Evolutionary conservation across 1,140 invertebrate genomes (phyloP).

Genomic region (Aphidius ervi): DNA sequence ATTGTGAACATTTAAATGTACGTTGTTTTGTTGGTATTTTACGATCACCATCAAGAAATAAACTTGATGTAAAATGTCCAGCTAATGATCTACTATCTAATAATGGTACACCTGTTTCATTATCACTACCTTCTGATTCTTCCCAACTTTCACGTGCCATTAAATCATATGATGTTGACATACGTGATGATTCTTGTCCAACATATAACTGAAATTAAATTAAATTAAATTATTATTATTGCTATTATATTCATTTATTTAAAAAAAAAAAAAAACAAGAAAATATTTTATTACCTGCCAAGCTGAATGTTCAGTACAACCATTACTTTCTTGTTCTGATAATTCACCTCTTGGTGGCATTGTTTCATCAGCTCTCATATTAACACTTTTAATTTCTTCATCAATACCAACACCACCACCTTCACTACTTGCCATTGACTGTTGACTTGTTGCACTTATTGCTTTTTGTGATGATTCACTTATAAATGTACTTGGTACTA

Average conservation of each 20-base stretch:
- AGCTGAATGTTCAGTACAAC: slow-evolving; percentile 60
- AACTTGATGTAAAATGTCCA: slow-evolving; percentile 49
- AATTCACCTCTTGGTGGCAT: slow-evolving; percentile 80
- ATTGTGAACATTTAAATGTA: slow-evolving; percentile 59
- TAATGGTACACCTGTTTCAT: slow-evolving; percentile 47
- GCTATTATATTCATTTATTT: slow-evolving; percentile 4
- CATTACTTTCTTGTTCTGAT: slow-evolving; percentile 78
- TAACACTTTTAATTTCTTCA: slow-evolving; percentile 59
- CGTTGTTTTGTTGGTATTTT: slow-evolving; percentile 46
- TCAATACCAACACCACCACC: slow-evolving; percentile 52
- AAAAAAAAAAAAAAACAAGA: slow-evolving; percentile 17
- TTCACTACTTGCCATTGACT: slow-evolving; percentile 52
- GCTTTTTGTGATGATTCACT: slow-evolving; percentile 52
- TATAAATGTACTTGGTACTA: slow-evolving; percentile 51
- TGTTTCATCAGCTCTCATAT: slow-evolving; percentile 76
- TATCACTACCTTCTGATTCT: slow-evolving; percentile 63
- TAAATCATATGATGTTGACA: slow-evolving; percentile 63
- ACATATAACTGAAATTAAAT: slow-evolving; percentile 53
- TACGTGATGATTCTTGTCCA: slow-evolving; percentile 54
- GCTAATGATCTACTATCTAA: slow-evolving; percentile 49
- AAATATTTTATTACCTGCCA: slow-evolving; percentile 56
- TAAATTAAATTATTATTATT: no score
- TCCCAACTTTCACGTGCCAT: slow-evolving; percentile 66
- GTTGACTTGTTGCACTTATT: slow-evolving; percentile 50
- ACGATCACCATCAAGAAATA: slow-evolving; percentile 50